Evolutionary conservation across 1,140 invertebrate genomes (phyloP), one percentile per base, ranked within the genome.

Genomic region (Pseudomyrmex concolor): DNA sequence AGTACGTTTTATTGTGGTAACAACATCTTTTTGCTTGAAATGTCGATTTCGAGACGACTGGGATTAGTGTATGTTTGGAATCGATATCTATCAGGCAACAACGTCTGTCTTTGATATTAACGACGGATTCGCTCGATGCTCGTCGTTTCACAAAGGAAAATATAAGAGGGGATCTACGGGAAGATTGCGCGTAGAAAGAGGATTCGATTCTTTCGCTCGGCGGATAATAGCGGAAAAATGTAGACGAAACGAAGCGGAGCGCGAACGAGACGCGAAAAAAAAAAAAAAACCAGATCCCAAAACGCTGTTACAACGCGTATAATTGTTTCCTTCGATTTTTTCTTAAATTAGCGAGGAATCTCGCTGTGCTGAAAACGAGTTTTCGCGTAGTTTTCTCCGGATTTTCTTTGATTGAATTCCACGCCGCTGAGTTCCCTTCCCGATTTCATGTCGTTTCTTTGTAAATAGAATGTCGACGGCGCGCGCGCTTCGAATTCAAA

Each of bases 381-480:
- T 84, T 60, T 22, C 55, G 63, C 54, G 48, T 17, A 3, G 25
- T 25, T 25, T 25, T 25, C 2, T 19, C n/a, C 25, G 45, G 22
- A 51, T 22, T 60, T 67, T 34, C 73, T 78, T 68, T 68, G 55
- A 78, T 80, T 67, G 73, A 78, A 78, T 68, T 78, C 73, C 55
- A 51, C 48, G 8, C 17, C 62, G 25, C 25, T 59, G 62, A 60
- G 45, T 67, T 83, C 66, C 43, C 50, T 3, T 3, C 5, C 45
- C 34, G 60, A 77, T 76, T 70, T 25, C 54, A 55, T 19, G 17
- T 77, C 74, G 19, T 45, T 59, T 48, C 43, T n/a, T n/a, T n/a
- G n/a, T 57, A 34, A 34, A 34, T 34, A 70, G 43, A 70, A 78
- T n/a, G 64, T 34, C 64, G 15, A 2, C 9, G 13, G 45, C 55